Evolutionary conservation across 2,888 invertebrate species (phyloP), one percentile per base, ranked within the genome.

Genomic region (Amphipyra tragopoginis): DNA sequence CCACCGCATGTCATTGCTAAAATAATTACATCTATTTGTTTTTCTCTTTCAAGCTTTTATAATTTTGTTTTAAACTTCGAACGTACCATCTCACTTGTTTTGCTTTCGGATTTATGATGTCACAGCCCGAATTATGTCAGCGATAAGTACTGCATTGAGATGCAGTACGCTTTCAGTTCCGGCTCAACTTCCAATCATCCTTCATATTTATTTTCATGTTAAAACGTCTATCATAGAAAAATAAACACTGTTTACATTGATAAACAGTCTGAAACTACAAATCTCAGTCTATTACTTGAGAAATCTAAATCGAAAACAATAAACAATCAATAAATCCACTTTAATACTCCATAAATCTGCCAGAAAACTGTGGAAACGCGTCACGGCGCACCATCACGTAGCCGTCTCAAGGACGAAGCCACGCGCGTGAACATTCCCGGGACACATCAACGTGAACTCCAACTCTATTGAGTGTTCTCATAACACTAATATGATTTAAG

Each of bases 281-380:
- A 78, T 79, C 69, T 64, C 51, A 65, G 70, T 73, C 65, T 69
- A 78, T 78, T 81, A 76, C 62, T 77, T 75, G 65, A 73, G 78
- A 80, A 80, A 81, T 76, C 75, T 75, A 76, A 82, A 83, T 76
- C 64, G 72, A 82, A 83, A 85, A 86, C 80, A 83, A 85, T 88
- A 88, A 87, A 89, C 87, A 87, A 86, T 86, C 82, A 71, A 84
- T 88, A 87, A 87, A 89, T 87, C 77, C 72, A 60, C 66, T 82
- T 86, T 85, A 85, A 86, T 82, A 80, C 77, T 74, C 78, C 68
- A 84, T 87, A 87, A 87, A 89, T 90, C 84, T 83, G 75, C 59
- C 82, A 77, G 79, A 72, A 77, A 78, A 79, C 71, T 79, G 79
- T 80, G 72, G 76, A 82, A 79, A 77, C 66, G 67, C 77, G 75